Evolutionary conservation across 2,888 invertebrate genomes (phyloP), one percentile per base, ranked within the genome.

Genomic region (Pteria penguin): DNA sequence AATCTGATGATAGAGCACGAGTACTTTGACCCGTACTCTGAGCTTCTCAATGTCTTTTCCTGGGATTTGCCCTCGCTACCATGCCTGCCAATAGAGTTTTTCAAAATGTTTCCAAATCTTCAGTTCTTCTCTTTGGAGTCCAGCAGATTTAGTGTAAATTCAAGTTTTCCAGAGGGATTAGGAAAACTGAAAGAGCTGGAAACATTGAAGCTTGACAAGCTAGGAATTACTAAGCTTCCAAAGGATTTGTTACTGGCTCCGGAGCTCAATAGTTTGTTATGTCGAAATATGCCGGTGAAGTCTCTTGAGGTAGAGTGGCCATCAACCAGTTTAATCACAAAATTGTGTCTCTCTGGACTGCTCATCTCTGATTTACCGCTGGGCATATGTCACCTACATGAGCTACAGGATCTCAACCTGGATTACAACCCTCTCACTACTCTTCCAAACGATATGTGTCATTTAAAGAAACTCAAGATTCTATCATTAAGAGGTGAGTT

Each of bases 401-500:
- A 83, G 22, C 76, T 91, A 27, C 62, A 80, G 24, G 60, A 79
- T 8, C 79, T 91, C 4, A 78, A 83, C 60, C 72, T 91, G 29
- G 82, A 84, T 68, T 81, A 86, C 79, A 90, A 90, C 71, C 86
- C 83, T 2, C 77, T 91, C 27, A 82, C 76, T 27, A 72, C 72
- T 33, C 75, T 91, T 24, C 90, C 90, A 29, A 84, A 86, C 29
- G 80, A 82, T 55, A 80, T 91, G 11, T 70, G 60, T 22, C 65
- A 82, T 2, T 80, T 90, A 55, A 79, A 67, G 27, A 86, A 86
- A 58, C 80, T 91, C 24, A 80, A 77, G 58, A 70, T 66, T 2
- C 79, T 90, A 2, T 77, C 78, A 14, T 45, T 90, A 26, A 81
- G 77, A 78, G 85, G 89, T 87, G 83, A 36, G 14, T 36, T 36